phyloP scores from a whole-genome alignment of 2,113 vertebrate species.

The Puntigrus tetrazona region DNA sequence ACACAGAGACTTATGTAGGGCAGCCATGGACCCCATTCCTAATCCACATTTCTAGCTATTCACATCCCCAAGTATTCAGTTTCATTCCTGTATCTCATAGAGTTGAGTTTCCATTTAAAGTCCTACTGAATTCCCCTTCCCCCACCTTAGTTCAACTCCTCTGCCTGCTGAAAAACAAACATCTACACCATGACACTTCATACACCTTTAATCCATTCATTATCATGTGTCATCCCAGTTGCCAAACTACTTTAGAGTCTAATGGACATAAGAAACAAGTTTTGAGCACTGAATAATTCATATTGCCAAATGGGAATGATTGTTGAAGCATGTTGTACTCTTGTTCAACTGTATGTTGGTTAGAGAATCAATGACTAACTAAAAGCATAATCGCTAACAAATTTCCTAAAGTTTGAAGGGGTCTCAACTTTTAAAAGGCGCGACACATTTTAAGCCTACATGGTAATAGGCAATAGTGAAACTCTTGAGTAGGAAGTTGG shows the following conservation, averaged over 20 bases:
- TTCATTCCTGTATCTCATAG: slow-evolving; percentile 61
- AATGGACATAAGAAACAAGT: not conserved
- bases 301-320: not conserved
- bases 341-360: not conserved
- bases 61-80: slow-evolving; percentile 54
- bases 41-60: slow-evolving; percentile 54
- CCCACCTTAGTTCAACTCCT: slow-evolving; percentile 18
- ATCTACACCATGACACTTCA: slow-evolving; percentile 43
- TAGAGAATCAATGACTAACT: not conserved
- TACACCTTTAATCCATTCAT: slow-evolving; percentile 37
- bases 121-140: slow-evolving; percentile 34
- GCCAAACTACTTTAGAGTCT: slow-evolving; percentile 33
- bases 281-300: not conserved
- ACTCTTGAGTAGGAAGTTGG: not conserved
- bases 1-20: slow-evolving; percentile 2
- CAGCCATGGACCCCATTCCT: not conserved
- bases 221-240: slow-evolving; percentile 33
- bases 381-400: not conserved
- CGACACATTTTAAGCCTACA: not conserved
- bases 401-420: not conserved
- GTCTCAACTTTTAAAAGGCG: not conserved
- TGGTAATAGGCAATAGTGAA: not conserved
- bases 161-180: slow-evolving; percentile 35
- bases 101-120: slow-evolving; percentile 63
- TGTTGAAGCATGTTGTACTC: not conserved